These are phyloP conservation scores for Epirrhoe tristata DNA, from an alignment of 2,888 invertebrate species.

Conservation along the genomic window DNA sequence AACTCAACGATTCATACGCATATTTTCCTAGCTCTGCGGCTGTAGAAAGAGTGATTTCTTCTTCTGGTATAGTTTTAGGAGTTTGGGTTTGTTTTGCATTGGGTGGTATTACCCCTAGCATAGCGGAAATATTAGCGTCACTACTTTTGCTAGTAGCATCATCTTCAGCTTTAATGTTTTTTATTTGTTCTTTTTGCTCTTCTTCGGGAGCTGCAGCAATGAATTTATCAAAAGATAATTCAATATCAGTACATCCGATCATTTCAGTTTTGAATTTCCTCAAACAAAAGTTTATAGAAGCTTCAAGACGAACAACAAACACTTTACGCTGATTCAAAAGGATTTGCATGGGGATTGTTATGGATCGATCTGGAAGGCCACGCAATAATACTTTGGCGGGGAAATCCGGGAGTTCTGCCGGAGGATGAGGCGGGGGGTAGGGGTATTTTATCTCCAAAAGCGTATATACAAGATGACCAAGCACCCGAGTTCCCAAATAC, in stretches of 20 bases:
- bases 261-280: constrained; percentile 82
- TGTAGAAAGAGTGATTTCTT: constrained; percentile 79
- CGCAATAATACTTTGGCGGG: constrained; percentile 72
- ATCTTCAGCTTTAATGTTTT: constrained; percentile 68
- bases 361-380: constrained; percentile 72
- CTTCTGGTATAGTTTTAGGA: constrained; percentile 85
- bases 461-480: constrained; percentile 83
- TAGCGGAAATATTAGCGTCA: constrained; percentile 53
- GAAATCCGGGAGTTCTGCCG: constrained; percentile 69
- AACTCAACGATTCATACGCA: constrained; percentile 80
- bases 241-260: constrained; percentile 78
- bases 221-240: constrained; percentile 73
- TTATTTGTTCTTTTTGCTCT: constrained; percentile 67
- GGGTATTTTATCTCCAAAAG: constrained; percentile 81
- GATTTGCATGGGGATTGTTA: constrained; percentile 70
- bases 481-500: constrained; percentile 71
- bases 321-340: constrained; percentile 72
- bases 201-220: constrained; percentile 59
- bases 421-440: constrained; percentile 61
- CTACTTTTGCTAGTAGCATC: constrained; percentile 59
- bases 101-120: constrained; percentile 58
- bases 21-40: constrained; percentile 84
- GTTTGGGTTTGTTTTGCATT: constrained; percentile 86
- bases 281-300: constrained; percentile 86
- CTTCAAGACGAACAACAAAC: constrained; percentile 74